Conservation (phyloP, 2,797 vertebrate genomes). For the Paratrypauchen microcephalus region DNA sequence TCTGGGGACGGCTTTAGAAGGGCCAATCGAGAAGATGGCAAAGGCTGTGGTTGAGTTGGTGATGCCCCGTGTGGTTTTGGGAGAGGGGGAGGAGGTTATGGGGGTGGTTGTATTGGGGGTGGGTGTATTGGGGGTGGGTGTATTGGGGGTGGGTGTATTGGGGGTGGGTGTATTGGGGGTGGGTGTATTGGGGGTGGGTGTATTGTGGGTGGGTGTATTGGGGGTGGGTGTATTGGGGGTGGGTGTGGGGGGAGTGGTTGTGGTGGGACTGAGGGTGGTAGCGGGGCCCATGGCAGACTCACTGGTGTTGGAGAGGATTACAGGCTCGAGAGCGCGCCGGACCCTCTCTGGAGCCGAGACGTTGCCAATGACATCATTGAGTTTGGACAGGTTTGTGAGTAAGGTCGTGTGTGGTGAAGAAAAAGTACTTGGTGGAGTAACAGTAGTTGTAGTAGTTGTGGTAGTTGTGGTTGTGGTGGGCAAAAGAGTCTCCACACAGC, state of each 20-base stretch:
- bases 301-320: neutral
- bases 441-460: neutral
- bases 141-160: neutral
- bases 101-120: neutral
- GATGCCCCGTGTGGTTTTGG: neutral
- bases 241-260: neutral
- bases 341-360: conserved; percentile 23
- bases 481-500: conserved; percentile 73
- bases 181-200: neutral
- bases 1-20: neutral
- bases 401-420: conserved; percentile 42
- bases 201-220: too few relatives aligned
- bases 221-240: too few relatives aligned
- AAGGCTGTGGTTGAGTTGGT: neutral
- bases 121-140: neutral
- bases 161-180: neutral
- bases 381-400: conserved; percentile 22
- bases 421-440: conserved; percentile 53
- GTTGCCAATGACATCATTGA: neutral
- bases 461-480: neutral
- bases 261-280: neutral
- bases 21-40: neutral
- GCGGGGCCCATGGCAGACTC: neutral
- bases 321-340: conserved; percentile 19
- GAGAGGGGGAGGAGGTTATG: too few relatives aligned